These are phyloP conservation scores for Drosophila prostipennis DNA, from an alignment of 2,888 invertebrate genomes.

Conservation along the genomic window DNA sequence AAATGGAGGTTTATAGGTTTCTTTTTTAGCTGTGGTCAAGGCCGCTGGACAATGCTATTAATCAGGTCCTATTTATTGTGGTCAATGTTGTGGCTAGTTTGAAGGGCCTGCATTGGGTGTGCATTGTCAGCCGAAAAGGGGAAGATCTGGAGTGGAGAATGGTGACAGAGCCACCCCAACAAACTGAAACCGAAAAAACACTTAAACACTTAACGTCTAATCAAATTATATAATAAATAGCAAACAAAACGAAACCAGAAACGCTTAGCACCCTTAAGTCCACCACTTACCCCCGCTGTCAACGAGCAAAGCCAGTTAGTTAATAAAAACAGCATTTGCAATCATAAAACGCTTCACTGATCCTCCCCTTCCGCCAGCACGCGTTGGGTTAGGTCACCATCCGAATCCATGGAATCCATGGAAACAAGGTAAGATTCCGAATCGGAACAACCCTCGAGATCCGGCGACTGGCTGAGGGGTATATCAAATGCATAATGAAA, in stretches of 20 bases:
- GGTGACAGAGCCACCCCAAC: conserved; percentile 20
- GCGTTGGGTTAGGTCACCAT: conserved; percentile 45
- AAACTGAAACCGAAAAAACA: conserved; percentile 14
- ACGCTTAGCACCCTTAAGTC: conserved; percentile 64
- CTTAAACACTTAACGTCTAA: conserved; percentile 60
- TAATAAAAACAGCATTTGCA: conserved; percentile 69
- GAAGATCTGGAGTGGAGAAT: background rate
- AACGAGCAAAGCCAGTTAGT: conserved; percentile 54
- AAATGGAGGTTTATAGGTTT: conserved; percentile 41
- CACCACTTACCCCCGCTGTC: conserved; percentile 56
- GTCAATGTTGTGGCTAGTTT: conserved; percentile 71
- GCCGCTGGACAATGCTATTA: conserved; percentile 55
- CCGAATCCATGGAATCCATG: background rate
- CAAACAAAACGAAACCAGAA: conserved; percentile 51
- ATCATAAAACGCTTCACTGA: conserved; percentile 50
- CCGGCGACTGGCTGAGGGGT: conserved; percentile 1
- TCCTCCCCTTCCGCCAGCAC: conserved; percentile 33
- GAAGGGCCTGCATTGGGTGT: conserved; percentile 39
- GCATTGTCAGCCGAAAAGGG: conserved; percentile 2
- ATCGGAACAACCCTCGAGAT: conserved; percentile 38
- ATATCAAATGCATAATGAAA: conserved; percentile 52
- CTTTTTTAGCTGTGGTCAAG: conserved; percentile 51
- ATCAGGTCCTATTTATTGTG: conserved; percentile 61
- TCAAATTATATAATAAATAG: conserved; percentile 62
- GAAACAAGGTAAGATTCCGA: conserved; percentile 2